A percentile compares a stretch with the other conserved stretches of the same genome.
These are phyloP conservation scores for Balaenoptera acutorostrata DNA, from an alignment of 2,113 vertebrate species.

Conservation along the genomic window DNA sequence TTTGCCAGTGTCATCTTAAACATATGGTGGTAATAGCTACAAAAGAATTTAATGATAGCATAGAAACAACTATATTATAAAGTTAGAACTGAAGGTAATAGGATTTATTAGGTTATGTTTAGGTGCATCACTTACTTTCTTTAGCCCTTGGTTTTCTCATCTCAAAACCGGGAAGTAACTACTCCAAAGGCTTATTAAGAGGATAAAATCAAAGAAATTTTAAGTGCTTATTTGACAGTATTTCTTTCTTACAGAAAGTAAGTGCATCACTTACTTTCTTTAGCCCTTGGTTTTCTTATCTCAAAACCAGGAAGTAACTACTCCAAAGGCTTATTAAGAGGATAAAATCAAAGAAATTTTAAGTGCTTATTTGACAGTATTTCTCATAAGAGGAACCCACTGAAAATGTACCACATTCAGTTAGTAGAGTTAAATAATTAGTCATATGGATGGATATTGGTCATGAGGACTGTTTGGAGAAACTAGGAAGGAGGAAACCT, in stretches of 20 bases:
- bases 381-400: neutral
- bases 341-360: neutral
- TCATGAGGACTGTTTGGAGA: neutral
- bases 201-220: neutral
- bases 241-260: neutral
- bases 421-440: neutral
- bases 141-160: neutral
- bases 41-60: neutral
- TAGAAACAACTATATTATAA: neutral
- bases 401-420: neutral
- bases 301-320: neutral
- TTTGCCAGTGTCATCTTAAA: neutral
- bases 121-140: neutral
- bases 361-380: neutral
- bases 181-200: neutral
- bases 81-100: conserved; percentile 13
- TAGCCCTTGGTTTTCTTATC: neutral
- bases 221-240: neutral
- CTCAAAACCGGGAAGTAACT: neutral
- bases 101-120: neutral
- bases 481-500: neutral
- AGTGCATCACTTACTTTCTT: neutral
- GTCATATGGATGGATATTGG: neutral
- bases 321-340: neutral
- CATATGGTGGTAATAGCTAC: neutral